Percentiles rank a stretch among this genome's conserved stretches.
phyloP scores from a whole-genome alignment of 2,888 invertebrate species.

The Actias luna region DNA sequence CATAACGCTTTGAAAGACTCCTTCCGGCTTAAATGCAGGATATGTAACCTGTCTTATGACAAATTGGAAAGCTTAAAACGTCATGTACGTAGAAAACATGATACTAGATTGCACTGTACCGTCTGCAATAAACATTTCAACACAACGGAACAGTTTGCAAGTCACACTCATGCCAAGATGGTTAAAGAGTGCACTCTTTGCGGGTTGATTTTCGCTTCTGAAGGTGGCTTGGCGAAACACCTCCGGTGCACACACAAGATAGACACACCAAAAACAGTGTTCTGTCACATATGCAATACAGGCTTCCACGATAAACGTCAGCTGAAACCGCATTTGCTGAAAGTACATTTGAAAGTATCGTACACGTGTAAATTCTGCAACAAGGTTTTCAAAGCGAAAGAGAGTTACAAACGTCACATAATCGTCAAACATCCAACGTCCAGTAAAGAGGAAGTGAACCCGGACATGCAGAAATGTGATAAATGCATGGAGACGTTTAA shows the following conservation, averaged over 20 bases:
- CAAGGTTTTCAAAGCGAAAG: constrained; percentile 66
- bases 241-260: constrained; percentile 66
- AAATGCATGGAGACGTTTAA: constrained; percentile 58
- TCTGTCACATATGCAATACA: constrained; percentile 65
- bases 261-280: constrained; percentile 57
- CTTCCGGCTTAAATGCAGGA: constrained; percentile 66
- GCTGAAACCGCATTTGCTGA: constrained; percentile 64
- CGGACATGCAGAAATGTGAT: constrained; percentile 53
- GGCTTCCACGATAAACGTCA: constrained; percentile 66
- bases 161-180: constrained; percentile 61
- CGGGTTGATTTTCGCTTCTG: constrained; percentile 64
- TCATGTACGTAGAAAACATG: constrained; percentile 69
- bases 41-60: constrained; percentile 71
- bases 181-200: constrained; percentile 66
- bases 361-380: constrained; percentile 65
- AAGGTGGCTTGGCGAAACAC: constrained; percentile 67
- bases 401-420: constrained; percentile 66
- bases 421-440: constrained; percentile 55
- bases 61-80: constrained; percentile 73
- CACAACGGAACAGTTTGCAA: constrained; percentile 56
- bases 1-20: constrained; percentile 66
- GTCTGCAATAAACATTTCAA: constrained; percentile 68
- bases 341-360: constrained; percentile 66
- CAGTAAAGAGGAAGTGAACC: background rate
- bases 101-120: constrained; percentile 58